Base-by-base conservation (phyloP, 2,797 vertebrate genomes). In the Zalophus californianus region DNA sequence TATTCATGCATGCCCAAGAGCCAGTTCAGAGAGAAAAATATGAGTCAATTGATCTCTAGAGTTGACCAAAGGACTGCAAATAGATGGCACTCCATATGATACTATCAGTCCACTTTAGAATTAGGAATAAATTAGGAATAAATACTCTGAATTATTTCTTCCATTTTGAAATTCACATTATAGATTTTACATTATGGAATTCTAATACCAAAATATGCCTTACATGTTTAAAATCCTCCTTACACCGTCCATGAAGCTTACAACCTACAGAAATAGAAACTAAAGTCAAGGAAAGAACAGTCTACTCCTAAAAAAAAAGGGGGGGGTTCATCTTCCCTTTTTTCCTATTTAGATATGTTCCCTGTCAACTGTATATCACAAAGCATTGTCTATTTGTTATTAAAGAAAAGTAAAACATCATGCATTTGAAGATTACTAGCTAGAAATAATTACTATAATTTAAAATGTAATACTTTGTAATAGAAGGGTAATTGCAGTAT, bases 401-500 rank as follows among this genome's bases (percentile, higher is more conserved):
- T 13, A 93, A 94, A 70, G 23, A 80, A 15, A 96, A 93, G n/a
- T 27, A 88, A 87, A 87, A 62, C 27, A 95, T 77, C n/a, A 90
- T 87, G 12, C 38, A 88, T 73, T 90, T 91, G 44, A 97, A 96
- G 41, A 96, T 80, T 80, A 90, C 35, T 73, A 84, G 56, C 70
- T 90, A 91, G 44, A 92, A 85, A 90, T 95, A 96, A 90, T 90
- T 96, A 93, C 70, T 91, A 77, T 77, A 93, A 94, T 82, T 97
- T 77, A 96, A 85, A 84, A 20, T 78, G 5, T 41, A 90, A 73
- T 68, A 82, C 90, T 96, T 95, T 91, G 68, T 60, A 88, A 90
- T 88, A 77, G 35, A 60, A 83, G 13, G 23, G 56, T 96, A 91
- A 91, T 91, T 96, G 14, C 3, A 79, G 27, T 83, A 94, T 82